phyloP scores from a whole-genome alignment of 2,113 vertebrate genomes.

The Planiliza haematocheilus region DNA sequence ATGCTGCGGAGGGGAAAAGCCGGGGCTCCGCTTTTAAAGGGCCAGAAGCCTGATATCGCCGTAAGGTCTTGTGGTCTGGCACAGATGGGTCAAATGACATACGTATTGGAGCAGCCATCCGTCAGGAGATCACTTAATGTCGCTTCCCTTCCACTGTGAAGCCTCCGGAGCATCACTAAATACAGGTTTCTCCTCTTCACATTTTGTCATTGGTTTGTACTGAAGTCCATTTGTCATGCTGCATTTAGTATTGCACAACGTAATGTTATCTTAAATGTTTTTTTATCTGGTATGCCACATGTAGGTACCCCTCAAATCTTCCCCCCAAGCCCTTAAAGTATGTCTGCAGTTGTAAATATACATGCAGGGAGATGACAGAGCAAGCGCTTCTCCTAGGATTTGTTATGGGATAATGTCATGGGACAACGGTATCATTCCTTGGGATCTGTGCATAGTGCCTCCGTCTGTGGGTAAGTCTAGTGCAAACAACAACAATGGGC shows the following conservation, averaged over 20 bases:
- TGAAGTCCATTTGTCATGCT: not conserved
- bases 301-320: not conserved
- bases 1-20: slow-evolving; percentile 48
- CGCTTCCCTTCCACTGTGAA: slow-evolving; percentile 1
- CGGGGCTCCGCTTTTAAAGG: slow-evolving; percentile 81
- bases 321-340: not conserved
- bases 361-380: not conserved
- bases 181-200: slow-evolving; percentile 18
- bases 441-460: slow-evolving; percentile 1
- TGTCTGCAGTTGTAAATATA: not conserved
- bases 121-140: slow-evolving; percentile 59
- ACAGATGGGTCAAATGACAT: slow-evolving; percentile 66
- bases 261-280: not conserved
- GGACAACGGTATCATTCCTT: not conserved
- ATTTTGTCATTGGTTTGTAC: slow-evolving; percentile 1
- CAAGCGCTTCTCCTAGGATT: not conserved
- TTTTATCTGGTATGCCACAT: not conserved
- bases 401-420: not conserved
- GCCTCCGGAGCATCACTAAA: not conserved
- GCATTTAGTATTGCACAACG: not conserved
- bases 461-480: slow-evolving; percentile 3
- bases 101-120: slow-evolving; percentile 39
- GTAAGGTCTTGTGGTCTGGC: slow-evolving; percentile 22
- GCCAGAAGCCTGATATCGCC: slow-evolving; percentile 69
- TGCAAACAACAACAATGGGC: slow-evolving; percentile 56